phyloP scores from a whole-genome alignment of 2,888 invertebrate genomes.

The Pilophorus perplexus region DNA sequence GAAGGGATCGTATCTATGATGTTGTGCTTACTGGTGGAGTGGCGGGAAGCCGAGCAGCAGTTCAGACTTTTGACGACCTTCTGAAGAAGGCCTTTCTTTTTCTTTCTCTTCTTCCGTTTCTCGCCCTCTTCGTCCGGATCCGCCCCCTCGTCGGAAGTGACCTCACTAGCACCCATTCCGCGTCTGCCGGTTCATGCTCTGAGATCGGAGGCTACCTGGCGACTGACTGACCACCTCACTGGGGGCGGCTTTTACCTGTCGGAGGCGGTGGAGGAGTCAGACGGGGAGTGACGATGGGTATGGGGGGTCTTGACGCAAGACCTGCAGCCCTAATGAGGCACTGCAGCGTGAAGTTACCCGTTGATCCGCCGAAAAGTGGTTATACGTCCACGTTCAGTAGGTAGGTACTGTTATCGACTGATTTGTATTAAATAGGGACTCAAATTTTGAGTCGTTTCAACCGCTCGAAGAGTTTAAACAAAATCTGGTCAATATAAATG shows the following conservation, averaged over 20 bases:
- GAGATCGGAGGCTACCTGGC: neutral
- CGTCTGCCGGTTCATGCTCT: no score
- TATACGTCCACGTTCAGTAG: no score
- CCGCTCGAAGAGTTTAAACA: no score
- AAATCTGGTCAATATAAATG: no score
- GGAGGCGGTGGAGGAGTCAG: neutral
- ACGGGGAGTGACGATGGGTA: no score
- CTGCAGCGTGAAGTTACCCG: no score
- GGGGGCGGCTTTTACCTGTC: neutral
- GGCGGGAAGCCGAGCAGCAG: slow-evolving; percentile 8
- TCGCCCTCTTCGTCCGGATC: slow-evolving; percentile 16
- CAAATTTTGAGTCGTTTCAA: no score
- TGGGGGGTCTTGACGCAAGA: no score
- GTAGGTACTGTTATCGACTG: no score
- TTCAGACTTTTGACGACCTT: slow-evolving; percentile 18
- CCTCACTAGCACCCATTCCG: slow-evolving; percentile 29
- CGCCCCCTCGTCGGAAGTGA: slow-evolving; percentile 21
- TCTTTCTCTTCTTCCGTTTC: slow-evolving; percentile 11
- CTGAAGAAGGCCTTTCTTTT: slow-evolving; percentile 23
- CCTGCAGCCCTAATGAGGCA: no score
- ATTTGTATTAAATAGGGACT: no score
- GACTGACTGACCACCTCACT: neutral
- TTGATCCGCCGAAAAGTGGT: no score
- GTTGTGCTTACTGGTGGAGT: neutral
- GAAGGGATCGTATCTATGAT: neutral